Base-by-base conservation (phyloP, 2,888 invertebrate species). In the Diarsia brunnea region DNA sequence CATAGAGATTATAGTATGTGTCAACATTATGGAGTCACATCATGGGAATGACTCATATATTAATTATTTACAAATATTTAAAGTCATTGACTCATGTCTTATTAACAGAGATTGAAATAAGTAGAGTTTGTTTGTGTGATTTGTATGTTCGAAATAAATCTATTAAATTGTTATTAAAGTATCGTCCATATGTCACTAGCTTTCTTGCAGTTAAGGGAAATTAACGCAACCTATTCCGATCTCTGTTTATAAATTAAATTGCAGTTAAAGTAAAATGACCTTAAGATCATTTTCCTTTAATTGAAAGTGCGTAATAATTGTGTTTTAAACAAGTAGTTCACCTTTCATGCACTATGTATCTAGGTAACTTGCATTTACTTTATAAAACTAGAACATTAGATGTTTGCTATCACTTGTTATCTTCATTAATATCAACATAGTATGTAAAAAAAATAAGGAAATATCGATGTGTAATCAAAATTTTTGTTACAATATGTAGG, bases 311-410 rank as follows among this genome's bases (percentile, higher is more conserved):
- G 60, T 63, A 58, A n/a, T 49, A 55, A 55, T 24, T 58, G 53
- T 51, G 31, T 61, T 63, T 68, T 60, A 21, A 64, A 43, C 43
- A 53, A 68, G n/a, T 64, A 49, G 61, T 53, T 38, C 16, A 71
- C 27, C 38, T 12, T 66, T 66, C 2, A 61, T 58, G 55, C 84
- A 74, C 69, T 47, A 43, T 70, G 19, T 79, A 66, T 83, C 19
- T 60, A 75, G 58, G 19, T 16, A 45, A 63, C 66, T 51, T 77
- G 83, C 85, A 84, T 84, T 84, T 84, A 85, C 58, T 82, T 71
- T 72, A 24, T 79, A 67, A 69, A 53, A 53, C 16, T 79, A 84
- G 64, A 49, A 51, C 21, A 31, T 53, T 71, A 84, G 64, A 63
- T 63, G n/a, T 69, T 58, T 58, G 21, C 61, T 66, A 38, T 69